Percentiles rank a stretch among this genome's conserved stretches.
Conservation (phyloP, 1,140 invertebrate genomes). For the Atopsyche davidsoni region DNA sequence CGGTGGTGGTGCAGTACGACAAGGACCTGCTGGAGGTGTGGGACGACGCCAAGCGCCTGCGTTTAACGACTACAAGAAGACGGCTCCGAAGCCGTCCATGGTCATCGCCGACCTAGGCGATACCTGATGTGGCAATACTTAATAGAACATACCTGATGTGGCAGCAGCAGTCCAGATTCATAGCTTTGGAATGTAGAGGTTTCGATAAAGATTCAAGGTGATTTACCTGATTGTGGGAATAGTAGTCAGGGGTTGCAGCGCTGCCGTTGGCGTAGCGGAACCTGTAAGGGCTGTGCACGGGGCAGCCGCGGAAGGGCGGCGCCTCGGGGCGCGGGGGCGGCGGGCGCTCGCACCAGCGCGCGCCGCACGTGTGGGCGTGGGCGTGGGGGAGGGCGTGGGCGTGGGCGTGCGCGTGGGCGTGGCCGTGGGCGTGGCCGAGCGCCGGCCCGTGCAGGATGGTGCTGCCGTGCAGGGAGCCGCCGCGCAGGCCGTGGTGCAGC, state of each 20-base stretch:
- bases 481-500: conserved; percentile 17
- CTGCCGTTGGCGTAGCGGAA: conserved; percentile 55
- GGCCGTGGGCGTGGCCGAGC: not conserved
- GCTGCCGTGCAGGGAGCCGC: conserved; percentile 19
- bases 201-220: too few species aligned
- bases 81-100: conserved; percentile 88
- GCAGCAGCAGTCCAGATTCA: too few species aligned
- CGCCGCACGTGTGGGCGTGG: conserved; percentile 15
- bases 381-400: conserved; percentile 6
- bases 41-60: conserved; percentile 87
- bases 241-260: conserved; percentile 38
- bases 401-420: not conserved
- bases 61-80: conserved; percentile 96
- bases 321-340: conserved; percentile 27
- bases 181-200: too few species aligned
- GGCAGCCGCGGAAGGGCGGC: conserved; percentile 46
- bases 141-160: too few species aligned
- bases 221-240: conserved; percentile 49
- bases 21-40: conserved; percentile 88
- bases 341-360: conserved; percentile 28
- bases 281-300: conserved; percentile 59
- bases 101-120: conserved; percentile 88
- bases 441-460: conserved; percentile 17
- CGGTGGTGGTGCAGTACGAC: conserved; percentile 88
- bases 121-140: too few species aligned